A percentile compares a stretch with the other conserved stretches of the same genome.
phyloP scores from a whole-genome alignment of 2,797 vertebrate species.

The Kryptolebias ocellatus region DNA sequence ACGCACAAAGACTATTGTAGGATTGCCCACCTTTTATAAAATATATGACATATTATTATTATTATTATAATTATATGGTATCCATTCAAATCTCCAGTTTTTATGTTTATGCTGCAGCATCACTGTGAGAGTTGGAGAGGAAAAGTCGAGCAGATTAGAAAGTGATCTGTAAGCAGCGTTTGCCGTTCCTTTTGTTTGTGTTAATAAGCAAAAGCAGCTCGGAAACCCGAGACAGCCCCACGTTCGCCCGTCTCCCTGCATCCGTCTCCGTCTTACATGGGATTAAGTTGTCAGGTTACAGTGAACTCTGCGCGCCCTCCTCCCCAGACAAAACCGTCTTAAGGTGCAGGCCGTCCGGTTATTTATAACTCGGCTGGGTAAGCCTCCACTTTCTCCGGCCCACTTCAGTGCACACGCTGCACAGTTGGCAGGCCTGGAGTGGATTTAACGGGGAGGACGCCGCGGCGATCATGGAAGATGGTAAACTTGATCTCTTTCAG shows the following conservation, averaged over 20 bases:
- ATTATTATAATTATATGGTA: too few species aligned
- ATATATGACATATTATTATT: too few species aligned
- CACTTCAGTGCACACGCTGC: slow-evolving; percentile 51
- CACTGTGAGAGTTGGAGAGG: neutral
- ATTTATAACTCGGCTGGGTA: slow-evolving; percentile 76
- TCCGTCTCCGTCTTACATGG: slow-evolving; percentile 66
- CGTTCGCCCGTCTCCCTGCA: slow-evolving; percentile 36
- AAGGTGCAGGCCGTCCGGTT: slow-evolving; percentile 69
- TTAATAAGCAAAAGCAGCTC: slow-evolving; percentile 66
- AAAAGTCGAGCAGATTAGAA: slow-evolving; percentile 3
- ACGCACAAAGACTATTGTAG: too few species aligned
- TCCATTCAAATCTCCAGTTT: too few species aligned
- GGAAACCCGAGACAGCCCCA: slow-evolving; percentile 49
- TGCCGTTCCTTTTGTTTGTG: slow-evolving; percentile 29
- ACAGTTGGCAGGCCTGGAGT: slow-evolving; percentile 53
- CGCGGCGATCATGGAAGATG: slow-evolving; percentile 9
- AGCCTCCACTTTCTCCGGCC: slow-evolving; percentile 57
- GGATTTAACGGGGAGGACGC: slow-evolving; percentile 12
- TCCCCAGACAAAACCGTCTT: slow-evolving; percentile 77
- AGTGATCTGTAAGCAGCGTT: slow-evolving; percentile 42
- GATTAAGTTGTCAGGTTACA: slow-evolving; percentile 79
- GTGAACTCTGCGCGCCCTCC: slow-evolving; percentile 71
- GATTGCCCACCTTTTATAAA: too few species aligned
- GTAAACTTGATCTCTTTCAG: neutral
- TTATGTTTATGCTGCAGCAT: too few species aligned